Percentiles rank a stretch among this genome's conserved stretches.
Conservation (phyloP, 1,140 invertebrate species). For the Danaus melanippus region DNA sequence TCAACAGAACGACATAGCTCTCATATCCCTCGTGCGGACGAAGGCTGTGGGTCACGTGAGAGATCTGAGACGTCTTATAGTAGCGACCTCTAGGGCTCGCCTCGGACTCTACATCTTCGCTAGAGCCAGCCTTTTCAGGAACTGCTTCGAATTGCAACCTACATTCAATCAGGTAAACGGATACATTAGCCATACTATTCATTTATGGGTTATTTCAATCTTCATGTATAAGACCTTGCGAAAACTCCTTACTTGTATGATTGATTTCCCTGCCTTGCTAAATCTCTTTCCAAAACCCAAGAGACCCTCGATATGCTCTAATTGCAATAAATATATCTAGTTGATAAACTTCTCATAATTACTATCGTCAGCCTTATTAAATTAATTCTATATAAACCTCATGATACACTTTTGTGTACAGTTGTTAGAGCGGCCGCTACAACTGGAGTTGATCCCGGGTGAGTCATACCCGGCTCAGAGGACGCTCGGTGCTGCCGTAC, state of each 20-base stretch:
- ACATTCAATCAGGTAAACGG: constrained; percentile 89
- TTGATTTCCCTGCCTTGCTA: too few species aligned
- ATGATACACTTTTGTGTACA: constrained; percentile 21
- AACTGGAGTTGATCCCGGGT: constrained; percentile 82
- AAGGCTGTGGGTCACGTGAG: constrained; percentile 96
- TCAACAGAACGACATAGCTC: constrained; percentile 99
- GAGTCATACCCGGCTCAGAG: constrained; percentile 86
- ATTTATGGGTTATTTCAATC: background rate
- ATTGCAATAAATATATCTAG: too few species aligned
- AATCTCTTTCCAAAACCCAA: too few species aligned
- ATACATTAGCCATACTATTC: constrained; percentile 3
- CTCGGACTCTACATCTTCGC: constrained; percentile 98
- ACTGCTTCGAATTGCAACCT: constrained; percentile 96
- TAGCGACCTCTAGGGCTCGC: constrained; percentile 98
- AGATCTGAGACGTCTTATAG: constrained; percentile 96
- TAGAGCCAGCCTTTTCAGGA: constrained; percentile 91
- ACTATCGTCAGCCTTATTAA: too few species aligned
- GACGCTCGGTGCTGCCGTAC: constrained; percentile 45
- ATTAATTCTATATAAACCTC: background rate
- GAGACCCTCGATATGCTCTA: too few species aligned
- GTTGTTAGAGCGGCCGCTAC: constrained; percentile 79
- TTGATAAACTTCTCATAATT: too few species aligned
- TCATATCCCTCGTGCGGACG: constrained; percentile 96
- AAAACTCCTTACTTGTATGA: too few species aligned
- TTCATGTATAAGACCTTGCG: too few species aligned